Evolutionary conservation across 2,888 invertebrate species (phyloP).

Genomic region (Resseliella maxima): DNA sequence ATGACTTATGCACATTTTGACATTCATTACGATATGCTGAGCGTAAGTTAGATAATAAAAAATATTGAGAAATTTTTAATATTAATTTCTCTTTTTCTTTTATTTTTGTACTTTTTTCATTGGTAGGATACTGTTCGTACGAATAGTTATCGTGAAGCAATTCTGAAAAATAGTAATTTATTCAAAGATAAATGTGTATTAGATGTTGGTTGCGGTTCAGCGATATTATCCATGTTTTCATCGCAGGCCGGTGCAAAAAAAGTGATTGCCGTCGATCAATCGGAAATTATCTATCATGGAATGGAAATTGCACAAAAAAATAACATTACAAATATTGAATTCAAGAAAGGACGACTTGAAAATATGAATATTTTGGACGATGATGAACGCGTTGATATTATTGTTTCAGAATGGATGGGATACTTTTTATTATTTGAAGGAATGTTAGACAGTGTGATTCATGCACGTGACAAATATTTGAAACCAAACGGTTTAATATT

Average conservation of each 20-base stretch:
- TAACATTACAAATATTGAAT: conserved; percentile 73
- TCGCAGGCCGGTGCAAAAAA: conserved; percentile 91
- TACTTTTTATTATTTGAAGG: conserved; percentile 96
- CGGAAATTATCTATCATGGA: conserved; percentile 94
- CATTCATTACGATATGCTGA: conserved; percentile 95
- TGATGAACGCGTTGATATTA: conserved; percentile 89
- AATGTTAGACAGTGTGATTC: conserved; percentile 94
- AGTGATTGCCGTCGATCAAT: conserved; percentile 95
- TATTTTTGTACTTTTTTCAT: conserved; percentile 8
- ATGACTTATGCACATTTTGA: conserved; percentile 89
- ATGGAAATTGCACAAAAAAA: conserved; percentile 84
- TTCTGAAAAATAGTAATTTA: conserved; percentile 77
- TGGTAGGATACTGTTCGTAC: conserved; percentile 83
- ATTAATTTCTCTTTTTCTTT: conserved; percentile 46
- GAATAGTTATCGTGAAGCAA: conserved; percentile 86
- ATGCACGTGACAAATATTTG: conserved; percentile 85
- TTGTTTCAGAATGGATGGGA: conserved; percentile 99
- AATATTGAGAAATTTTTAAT: conserved; percentile 57
- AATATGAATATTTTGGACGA: conserved; percentile 81
- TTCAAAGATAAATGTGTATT: conserved; percentile 84
- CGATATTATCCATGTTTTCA: conserved; percentile 97
- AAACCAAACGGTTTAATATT: conserved; percentile 79
- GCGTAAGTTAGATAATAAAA: too few relatives aligned
- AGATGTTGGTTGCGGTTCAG: conserved; percentile 98
- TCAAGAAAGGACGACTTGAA: conserved; percentile 88